Base-by-base conservation (phyloP, 2,888 invertebrate genomes). In the Ommatoiulus sabulosus region DNA sequence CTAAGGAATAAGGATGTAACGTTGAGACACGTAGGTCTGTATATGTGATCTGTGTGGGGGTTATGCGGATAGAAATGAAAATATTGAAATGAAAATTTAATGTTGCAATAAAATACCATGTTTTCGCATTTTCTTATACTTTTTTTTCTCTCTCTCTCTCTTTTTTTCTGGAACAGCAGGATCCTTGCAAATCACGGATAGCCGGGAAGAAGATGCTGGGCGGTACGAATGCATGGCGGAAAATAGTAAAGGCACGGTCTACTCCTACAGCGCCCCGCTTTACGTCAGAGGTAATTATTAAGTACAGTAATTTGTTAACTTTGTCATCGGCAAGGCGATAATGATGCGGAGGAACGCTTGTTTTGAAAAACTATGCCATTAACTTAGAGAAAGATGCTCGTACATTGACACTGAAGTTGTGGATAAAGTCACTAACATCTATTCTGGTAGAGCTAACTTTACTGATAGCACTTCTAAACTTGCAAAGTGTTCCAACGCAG, bases 201-300 rank as follows among this genome's bases (percentile, higher is more conserved):
- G 97, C 91, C 96, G 97, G 91, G 97, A 97, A 92, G 96, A 96
- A 91, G 98, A 99, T 93, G 97, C 97, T 92, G 98, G 98, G 88
- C 97, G 97, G 93, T 99, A 98, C 93, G 98, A 98, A 93, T 99
- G 99, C 93, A 97, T 98, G 85, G 98, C 98, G 0, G 97, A 97
- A 92, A 99, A 98, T 93, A 94, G 96, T 4, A 95, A 97, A 89
- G 99, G 98, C 89, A 97, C 98, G 0, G 97, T 97, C 92, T 97
- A 97, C 93, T 98, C 98, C 0, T 97, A 97, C 92, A 95, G 96
- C 57, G 97, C 97, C 44, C 93, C 93, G 87, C 94, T 99, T 87
- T 98, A 98, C 93, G 98, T 99, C 90, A 97, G 97, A 96, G 96
- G 97, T 97, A 94, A 93, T 93, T 87, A 72, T 46, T 17, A 85